Evolutionary conservation across 2,888 invertebrate species (phyloP).

Genomic region (Xestia sexstrigata): DNA sequence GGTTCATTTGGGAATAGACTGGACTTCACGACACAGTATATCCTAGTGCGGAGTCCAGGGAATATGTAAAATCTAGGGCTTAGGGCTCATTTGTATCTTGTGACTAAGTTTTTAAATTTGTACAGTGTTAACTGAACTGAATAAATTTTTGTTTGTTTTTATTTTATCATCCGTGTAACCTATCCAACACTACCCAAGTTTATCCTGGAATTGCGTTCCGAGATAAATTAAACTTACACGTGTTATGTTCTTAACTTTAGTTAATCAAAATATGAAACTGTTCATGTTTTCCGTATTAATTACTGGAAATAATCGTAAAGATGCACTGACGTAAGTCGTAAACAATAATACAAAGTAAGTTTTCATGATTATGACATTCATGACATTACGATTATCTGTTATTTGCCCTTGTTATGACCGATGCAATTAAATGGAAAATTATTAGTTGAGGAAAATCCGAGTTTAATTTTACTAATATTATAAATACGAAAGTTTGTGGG

Average conservation of each 20-base stretch:
- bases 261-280: background rate
- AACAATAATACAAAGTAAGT: constrained; percentile 21
- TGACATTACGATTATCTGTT: constrained; percentile 18
- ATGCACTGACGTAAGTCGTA: constrained; percentile 4
- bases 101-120: background rate
- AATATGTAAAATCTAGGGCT: background rate
- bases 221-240: background rate
- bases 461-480: background rate
- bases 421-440: constrained; percentile 26
- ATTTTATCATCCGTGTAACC: background rate
- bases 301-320: background rate
- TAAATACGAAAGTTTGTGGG: no score
- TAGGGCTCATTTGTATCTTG: background rate
- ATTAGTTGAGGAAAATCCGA: background rate
- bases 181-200: background rate
- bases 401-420: constrained; percentile 33
- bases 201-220: background rate
- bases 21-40: background rate
- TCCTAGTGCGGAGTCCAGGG: background rate
- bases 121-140: background rate
- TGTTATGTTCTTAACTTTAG: background rate
- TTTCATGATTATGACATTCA: background rate
- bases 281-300: background rate
- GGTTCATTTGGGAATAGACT: background rate
- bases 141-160: background rate